Base-by-base conservation (phyloP, 2,113 vertebrate genomes). In the Laticauda laticaudata region DNA sequence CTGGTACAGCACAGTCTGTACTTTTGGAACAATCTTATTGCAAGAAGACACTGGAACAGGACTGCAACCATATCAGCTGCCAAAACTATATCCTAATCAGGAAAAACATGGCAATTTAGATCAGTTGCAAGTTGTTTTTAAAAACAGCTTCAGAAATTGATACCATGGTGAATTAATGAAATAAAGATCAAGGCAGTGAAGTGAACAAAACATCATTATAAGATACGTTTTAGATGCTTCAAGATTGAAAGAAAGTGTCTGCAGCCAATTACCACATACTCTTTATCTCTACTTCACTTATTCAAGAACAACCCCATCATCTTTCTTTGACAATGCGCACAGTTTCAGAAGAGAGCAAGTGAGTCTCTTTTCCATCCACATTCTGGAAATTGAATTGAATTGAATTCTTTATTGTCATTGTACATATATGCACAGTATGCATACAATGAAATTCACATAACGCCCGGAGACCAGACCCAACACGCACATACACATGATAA, bases 21-120 rank as follows among this genome's bases (percentile, higher is more conserved):
- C 51, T 93, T 92, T 97, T 97, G 97, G 97, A 98, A 97, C n/a
- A 75, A 18, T 95, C 90, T 95, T 95, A 97, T 97, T 97, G 97
- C 97, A 51, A 94, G 95, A 97, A 97, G 97, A 97, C 94, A 97
- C 97, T 97, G 97, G 97, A 97, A 96, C 97, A 97, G 96, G 96
- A 97, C 96, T 95, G 94, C 95, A 95, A 96, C 95, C 96, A 95
- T 96, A 96, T 91, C 34, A 91, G 95, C 97, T 98, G 97, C 97
- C 97, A 98, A 97, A 95, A 95, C 97, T 96, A 96, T 96, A 97
- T 96, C 96, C 97, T 97, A 97, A 97, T 97, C 98, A 96, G 96
- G 95, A 95, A 97, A 97, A 96, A 96, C 95, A 96, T 93, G 96
- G 96, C 96, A 97, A 85, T 90, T 90, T 86, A 90, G 92, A 93